Evolutionary conservation across 2,113 vertebrate species (phyloP).

Genomic region (Corythornis vintsioides): DNA sequence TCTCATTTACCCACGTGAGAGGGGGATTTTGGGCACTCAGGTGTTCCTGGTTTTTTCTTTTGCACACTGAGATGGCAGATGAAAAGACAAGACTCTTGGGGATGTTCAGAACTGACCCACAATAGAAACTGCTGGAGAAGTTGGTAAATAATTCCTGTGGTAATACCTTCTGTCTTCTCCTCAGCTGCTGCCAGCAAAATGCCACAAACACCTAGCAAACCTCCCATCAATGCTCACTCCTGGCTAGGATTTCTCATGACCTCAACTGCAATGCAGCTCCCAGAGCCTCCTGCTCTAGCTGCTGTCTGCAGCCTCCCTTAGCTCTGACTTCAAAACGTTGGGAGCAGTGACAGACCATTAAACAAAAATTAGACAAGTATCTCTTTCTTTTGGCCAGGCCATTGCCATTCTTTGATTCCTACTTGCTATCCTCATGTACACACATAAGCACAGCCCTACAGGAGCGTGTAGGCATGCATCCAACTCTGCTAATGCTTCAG

Average conservation of each 20-base stretch:
- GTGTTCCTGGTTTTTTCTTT: background rate
- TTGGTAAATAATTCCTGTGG: background rate
- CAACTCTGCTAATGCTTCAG: constrained; percentile 15
- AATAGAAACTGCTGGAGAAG: background rate
- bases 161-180: background rate
- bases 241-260: constrained; percentile 16
- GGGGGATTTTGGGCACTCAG: background rate
- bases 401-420: background rate
- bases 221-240: background rate
- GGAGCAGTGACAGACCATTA: background rate
- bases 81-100: background rate
- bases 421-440: background rate
- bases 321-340: background rate
- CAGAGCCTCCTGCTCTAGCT: background rate
- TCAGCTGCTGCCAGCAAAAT: rapidly evolving
- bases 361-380: background rate
- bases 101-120: background rate
- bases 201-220: background rate
- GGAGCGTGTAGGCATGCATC: background rate
- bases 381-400: background rate
- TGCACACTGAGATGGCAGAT: background rate
- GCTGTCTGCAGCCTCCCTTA: background rate
- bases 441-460: background rate
- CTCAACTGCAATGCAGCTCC: background rate
- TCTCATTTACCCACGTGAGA: background rate